Evolutionary conservation across 2,113 vertebrate species (phyloP).

Genomic region (Dicrurus megarhynchus): DNA sequence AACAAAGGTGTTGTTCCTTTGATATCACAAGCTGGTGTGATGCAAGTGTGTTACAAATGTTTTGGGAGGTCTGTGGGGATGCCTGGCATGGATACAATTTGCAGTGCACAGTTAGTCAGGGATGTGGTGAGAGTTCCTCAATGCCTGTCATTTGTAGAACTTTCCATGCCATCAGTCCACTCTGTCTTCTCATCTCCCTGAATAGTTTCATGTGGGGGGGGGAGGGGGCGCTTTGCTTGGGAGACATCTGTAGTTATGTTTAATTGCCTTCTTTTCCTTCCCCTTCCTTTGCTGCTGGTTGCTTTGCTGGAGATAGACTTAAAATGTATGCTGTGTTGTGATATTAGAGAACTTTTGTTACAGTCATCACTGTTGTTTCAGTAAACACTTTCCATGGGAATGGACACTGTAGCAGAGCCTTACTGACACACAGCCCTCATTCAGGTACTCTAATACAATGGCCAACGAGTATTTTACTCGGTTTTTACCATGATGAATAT

Average conservation of each 20-base stretch:
- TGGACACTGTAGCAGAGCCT: not conserved
- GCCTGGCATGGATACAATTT: fast-evolving
- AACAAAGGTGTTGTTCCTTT: not conserved
- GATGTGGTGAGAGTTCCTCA: not conserved
- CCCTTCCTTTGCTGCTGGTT: not conserved
- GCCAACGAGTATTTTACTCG: not conserved
- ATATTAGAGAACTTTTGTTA: conserved; percentile 6
- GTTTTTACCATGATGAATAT: not conserved
- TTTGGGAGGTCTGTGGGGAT: not conserved
- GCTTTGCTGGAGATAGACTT: not conserved
- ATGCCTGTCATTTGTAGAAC: no score
- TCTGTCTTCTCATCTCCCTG: not conserved
- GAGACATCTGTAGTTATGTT: not conserved
- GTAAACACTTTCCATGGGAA: not conserved
- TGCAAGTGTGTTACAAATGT: fast-evolving
- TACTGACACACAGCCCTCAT: not conserved
- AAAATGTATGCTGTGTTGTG: not conserved
- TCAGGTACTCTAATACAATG: not conserved
- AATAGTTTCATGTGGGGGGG: fast-evolving
- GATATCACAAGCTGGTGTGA: no score
- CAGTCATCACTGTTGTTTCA: not conserved
- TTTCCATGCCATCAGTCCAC: not conserved
- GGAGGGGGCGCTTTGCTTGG: fast-evolving
- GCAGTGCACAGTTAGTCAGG: not conserved
- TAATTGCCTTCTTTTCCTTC: not conserved